Evolutionary conservation across 2,888 invertebrate genomes (phyloP), one percentile per base, ranked within the genome.

Genomic region (Drosophila lacicola): DNA sequence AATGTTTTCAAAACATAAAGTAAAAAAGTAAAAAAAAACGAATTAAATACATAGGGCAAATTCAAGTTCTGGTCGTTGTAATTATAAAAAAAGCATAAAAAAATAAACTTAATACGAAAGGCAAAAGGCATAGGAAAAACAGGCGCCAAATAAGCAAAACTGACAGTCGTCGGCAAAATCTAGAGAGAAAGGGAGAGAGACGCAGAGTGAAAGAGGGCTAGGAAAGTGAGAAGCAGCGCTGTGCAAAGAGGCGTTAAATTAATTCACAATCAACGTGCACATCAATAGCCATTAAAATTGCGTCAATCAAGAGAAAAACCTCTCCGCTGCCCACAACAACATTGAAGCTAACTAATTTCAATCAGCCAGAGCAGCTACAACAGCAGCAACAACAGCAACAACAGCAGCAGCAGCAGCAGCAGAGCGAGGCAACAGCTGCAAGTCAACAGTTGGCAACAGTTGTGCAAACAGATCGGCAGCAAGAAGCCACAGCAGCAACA

Each of bases 271-370:
- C 67, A 68, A 73, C 71, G 74, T 73, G 79, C 80, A 74, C 69
- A 67, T 51, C 68, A 80, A 83, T 80, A 91, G 78, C 83, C 88
- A 89, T 89, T 90, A 91, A 87, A 91, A 90, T 90, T 91, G 90
- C 90, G 90, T 83, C 91, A 79, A 90, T 91, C 86, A 90, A 90
- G 89, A 90, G 91, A 88, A 91, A 90, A 90, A 80, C 80, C 72
- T 90, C 91, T 78, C 85, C 91, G 82, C 72, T 81, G 73, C 85
- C 89, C 56, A 74, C 76, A 81, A 80, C 78, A 72, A 81, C 74
- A 73, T 72, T 73, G 73, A 67, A 68, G 65, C 64, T 75, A 74
- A 75, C 68, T 61, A 88, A 82, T 79, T 84, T 84, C 62, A 73
- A 66, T 61, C 88, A 84, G 51, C 72, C 61, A 67, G 69, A 71